Evolutionary conservation across 2,888 invertebrate species (phyloP).

Genomic region (Ernsta delagoae): DNA sequence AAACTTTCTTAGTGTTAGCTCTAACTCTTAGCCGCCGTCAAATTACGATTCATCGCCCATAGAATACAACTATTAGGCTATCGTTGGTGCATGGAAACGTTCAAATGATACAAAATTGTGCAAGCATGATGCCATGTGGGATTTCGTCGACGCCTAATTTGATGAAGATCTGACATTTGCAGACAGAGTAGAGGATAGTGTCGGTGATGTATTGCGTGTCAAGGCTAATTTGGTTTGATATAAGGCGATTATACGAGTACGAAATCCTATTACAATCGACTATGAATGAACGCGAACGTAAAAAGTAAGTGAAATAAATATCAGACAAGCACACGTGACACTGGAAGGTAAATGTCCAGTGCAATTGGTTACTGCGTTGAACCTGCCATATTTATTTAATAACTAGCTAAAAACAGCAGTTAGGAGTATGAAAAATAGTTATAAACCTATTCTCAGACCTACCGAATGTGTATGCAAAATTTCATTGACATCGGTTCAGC

Average conservation of each 20-base stretch:
- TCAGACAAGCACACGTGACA: too few relatives aligned
- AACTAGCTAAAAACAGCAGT: too few relatives aligned
- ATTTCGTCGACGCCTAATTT: slow-evolving; percentile 28
- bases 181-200: not conserved
- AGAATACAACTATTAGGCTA: not conserved
- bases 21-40: too few relatives aligned
- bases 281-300: not conserved
- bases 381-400: too few relatives aligned
- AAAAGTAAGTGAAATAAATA: not conserved
- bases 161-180: slow-evolving; percentile 29
- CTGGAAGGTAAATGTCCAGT: too few relatives aligned
- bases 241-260: slow-evolving; percentile 4
- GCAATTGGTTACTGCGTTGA: too few relatives aligned
- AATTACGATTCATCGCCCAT: not conserved
- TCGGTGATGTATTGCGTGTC: slow-evolving; percentile 21
- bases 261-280: not conserved
- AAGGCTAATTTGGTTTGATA: slow-evolving; percentile 19
- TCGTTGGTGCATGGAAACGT: not conserved
- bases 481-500: too few relatives aligned
- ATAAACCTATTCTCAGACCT: too few relatives aligned
- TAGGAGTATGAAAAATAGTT: too few relatives aligned
- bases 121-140: slow-evolving; percentile 13
- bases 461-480: too few relatives aligned
- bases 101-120: slow-evolving; percentile 15
- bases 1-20: too few relatives aligned